A percentile compares a stretch with the other conserved stretches of the same genome.
phyloP scores from a whole-genome alignment of 2,797 vertebrate genomes.

The Coranthus polyacanthus region DNA sequence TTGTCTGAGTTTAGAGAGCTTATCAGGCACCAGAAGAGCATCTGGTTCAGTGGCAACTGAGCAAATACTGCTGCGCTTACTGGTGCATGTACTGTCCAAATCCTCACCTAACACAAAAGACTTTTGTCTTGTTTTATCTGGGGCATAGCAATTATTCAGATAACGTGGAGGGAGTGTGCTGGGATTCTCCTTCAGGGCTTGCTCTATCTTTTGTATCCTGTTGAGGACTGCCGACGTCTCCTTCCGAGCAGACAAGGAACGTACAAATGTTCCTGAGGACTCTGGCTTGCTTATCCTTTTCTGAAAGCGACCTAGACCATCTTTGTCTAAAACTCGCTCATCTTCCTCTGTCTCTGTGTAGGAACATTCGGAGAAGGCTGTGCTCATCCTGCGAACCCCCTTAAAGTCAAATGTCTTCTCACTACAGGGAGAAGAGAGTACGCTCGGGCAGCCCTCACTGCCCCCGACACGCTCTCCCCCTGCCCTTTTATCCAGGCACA shows the following conservation, averaged over 20 bases:
- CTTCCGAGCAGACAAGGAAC: slow-evolving; percentile 87
- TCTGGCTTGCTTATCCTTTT: slow-evolving; percentile 89
- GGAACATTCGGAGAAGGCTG: slow-evolving; percentile 96
- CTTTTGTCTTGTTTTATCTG: slow-evolving; percentile 90
- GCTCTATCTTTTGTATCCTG: slow-evolving; percentile 98
- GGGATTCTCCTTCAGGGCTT: slow-evolving; percentile 95
- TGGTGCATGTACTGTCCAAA: slow-evolving; percentile 82
- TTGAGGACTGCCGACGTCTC: slow-evolving; percentile 96
- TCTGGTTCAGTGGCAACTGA: slow-evolving; percentile 88
- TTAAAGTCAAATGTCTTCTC: slow-evolving; percentile 97
- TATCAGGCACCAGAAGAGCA: slow-evolving; percentile 81
- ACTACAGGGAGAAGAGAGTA: slow-evolving; percentile 93
- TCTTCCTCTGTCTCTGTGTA: slow-evolving; percentile 96
- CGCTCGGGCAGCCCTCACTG: slow-evolving; percentile 94
- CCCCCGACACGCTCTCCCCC: slow-evolving; percentile 87
- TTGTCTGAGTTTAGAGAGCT: slow-evolving; percentile 86
- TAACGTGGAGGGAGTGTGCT: slow-evolving; percentile 91
- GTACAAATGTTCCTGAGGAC: slow-evolving; percentile 84
- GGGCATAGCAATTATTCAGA: slow-evolving; percentile 95
- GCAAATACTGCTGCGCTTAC: slow-evolving; percentile 88
- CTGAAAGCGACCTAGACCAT: slow-evolving; percentile 89
- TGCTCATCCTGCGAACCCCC: slow-evolving; percentile 95
- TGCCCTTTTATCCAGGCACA: slow-evolving; percentile 90
- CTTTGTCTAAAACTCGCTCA: slow-evolving; percentile 87
- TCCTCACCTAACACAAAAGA: slow-evolving; percentile 86